Percentiles rank a stretch among this genome's conserved stretches.
Evolutionary conservation across 35 echinoderm and acorn worm genomes (phyloP).

Genomic region (Lytechinus variegatus): DNA sequence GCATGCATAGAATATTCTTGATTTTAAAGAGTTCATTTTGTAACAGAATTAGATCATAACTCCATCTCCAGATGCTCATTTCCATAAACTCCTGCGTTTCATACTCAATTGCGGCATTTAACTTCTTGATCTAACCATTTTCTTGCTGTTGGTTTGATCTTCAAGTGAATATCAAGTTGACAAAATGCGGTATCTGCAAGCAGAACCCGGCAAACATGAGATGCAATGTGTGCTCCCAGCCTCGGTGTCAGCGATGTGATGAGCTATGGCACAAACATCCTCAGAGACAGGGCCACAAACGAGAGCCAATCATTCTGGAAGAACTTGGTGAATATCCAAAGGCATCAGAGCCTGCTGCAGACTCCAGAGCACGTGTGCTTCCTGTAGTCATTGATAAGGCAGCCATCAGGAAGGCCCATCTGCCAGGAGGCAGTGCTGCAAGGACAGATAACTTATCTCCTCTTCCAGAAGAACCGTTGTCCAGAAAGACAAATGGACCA

Average conservation of each 20-base stretch:
- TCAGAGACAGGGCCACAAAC: conserved; percentile 33
- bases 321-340: background rate
- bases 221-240: conserved; percentile 49
- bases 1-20: too few relatives aligned
- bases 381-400: background rate
- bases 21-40: too few relatives aligned
- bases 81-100: too few relatives aligned
- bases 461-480: background rate
- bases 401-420: background rate
- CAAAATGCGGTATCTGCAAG: background rate
- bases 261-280: conserved; percentile 65
- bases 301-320: background rate
- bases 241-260: conserved; percentile 65
- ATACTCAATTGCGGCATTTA: too few relatives aligned
- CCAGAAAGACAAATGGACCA: background rate
- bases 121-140: too few relatives aligned
- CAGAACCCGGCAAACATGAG: conserved; percentile 38
- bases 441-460: background rate
- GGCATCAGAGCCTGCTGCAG: background rate
- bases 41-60: too few relatives aligned
- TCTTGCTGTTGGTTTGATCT: too few relatives aligned
- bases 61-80: too few relatives aligned
- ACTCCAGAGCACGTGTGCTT: background rate
- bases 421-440: background rate
- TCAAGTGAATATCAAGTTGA: background rate